Evolutionary conservation across 64 coral and sea anemone genomes (phyloP), one percentile per base, ranked within the genome.

Genomic region (Montipora sp.): DNA sequence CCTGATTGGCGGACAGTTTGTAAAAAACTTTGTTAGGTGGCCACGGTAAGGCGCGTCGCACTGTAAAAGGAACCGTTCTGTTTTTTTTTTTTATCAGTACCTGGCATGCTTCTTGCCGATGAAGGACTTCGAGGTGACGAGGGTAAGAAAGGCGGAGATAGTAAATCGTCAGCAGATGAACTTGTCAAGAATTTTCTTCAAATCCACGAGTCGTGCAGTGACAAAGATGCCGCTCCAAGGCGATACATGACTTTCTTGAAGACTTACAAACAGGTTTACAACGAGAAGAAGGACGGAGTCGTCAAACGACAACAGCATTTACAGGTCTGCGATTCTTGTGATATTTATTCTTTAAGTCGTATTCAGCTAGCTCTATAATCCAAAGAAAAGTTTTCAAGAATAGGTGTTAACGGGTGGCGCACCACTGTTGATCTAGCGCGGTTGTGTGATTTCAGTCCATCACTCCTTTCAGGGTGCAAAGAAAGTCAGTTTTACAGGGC

Each of bases 201-300:
- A 51, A 96, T 99, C 51, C 98, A 99, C 36, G 98, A 99, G 85
- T 92, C 92, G 20, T 94, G 94, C 81, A 61, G 48, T 14, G 73
- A 90, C 19, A 93, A 89, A 51, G 95, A 79, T 24, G 98, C 94
- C 9, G 95, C 98, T n/a, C 98, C 98, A 44, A 89, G 98, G 60
- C 92, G 95, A n/a, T 99, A 96, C 66, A 99, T 99, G 88, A 99
- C 98, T 23, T 99, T 96, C 74, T 67, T 99, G 48, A 96, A 99
- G 67, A 99, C 92, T 27, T 99, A 99, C 80, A 99, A 99, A 83
- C 92, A 78, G 46, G 88, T 99, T 0, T 96, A 94, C 67, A 93
- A 90, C 80, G 95, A 83, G 51, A 99, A 99, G 89, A 96, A 96
- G 89, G 88, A 96, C 48, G 98, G 98, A n/a, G 92, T 99, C 3